A percentile compares a stretch with the other conserved stretches of the same genome.
Conservation (phyloP, 1,140 invertebrate species). For the Venustaconcha ellipsiformis region DNA sequence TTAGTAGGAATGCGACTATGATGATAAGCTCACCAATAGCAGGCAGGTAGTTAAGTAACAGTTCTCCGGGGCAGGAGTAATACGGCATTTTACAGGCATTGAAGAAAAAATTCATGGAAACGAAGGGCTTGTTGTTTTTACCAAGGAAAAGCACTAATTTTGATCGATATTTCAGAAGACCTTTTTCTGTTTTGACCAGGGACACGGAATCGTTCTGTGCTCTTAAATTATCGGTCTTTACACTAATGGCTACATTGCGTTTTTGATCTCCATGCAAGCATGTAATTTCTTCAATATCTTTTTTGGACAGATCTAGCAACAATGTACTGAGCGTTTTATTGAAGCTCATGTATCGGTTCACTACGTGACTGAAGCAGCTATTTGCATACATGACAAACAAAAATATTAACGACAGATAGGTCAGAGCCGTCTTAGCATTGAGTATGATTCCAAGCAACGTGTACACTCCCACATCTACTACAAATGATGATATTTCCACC, state of each 20-base stretch:
- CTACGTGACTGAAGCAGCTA: slow-evolving; percentile 37
- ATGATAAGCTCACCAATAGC: slow-evolving; percentile 14
- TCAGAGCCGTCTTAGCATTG: slow-evolving; percentile 32
- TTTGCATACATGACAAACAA: slow-evolving; percentile 37
- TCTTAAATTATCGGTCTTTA: slow-evolving; percentile 14
- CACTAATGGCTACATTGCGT: slow-evolving; percentile 36
- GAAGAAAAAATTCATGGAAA: slow-evolving; percentile 24
- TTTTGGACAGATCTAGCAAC: slow-evolving; percentile 12
- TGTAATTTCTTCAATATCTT: slow-evolving; percentile 39
- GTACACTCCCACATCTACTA: slow-evolving; percentile 40
- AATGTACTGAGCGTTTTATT: slow-evolving; percentile 37
- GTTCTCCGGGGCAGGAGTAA: slow-evolving; percentile 18
- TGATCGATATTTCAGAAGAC: slow-evolving; percentile 10
- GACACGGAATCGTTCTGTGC: not conserved
- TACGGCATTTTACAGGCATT: slow-evolving; percentile 20
- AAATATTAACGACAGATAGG: slow-evolving; percentile 32
- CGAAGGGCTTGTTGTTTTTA: slow-evolving; percentile 8
- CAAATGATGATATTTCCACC: slow-evolving; percentile 33
- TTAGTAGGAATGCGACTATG: slow-evolving; percentile 20
- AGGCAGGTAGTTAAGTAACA: slow-evolving; percentile 1
- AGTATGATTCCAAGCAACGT: slow-evolving; percentile 45
- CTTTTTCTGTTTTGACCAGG: not conserved
- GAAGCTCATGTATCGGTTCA: slow-evolving; percentile 36
- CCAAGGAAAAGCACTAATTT: slow-evolving; percentile 21
- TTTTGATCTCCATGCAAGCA: slow-evolving; percentile 22